Evolutionary conservation across 2,113 vertebrate genomes (phyloP), one percentile per base, ranked within the genome.

Genomic region (Arenaria interpres): DNA sequence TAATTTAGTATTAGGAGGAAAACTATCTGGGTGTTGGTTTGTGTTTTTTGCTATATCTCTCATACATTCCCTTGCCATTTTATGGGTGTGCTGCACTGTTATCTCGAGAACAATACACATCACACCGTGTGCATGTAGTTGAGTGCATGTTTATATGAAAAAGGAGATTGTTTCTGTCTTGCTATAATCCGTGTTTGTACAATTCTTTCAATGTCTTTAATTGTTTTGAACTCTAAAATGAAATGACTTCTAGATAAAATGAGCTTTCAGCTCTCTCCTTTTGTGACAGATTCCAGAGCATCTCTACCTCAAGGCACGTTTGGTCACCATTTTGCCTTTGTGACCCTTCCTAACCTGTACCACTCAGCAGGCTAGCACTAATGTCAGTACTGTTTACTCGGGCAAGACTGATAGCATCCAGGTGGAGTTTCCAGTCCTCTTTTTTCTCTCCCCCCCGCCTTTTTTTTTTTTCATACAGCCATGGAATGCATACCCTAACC

Each of bases 361-460:
- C 98, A 99, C 98, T 98, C 99, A 99, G 98, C 98, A 98, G 98
- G 99, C 98, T 96, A 98, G 98, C 97, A 98, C 99, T 98, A 98
- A 99, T 99, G 99, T 99, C 98, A 98, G 98, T 98, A 98, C 98
- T 99, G 99, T 99, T 99, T 99, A 99, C 98, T 98, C 99, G 97
- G 97, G 97, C 97, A 98, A 99, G 99, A 99, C 98, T 99, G 99
- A 99, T 99, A 98, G 98, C 99, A 97, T 99, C 99, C 99, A 99
- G 99, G 99, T 99, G 99, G 98, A 98, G 97, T 97, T 97, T 98
- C 96, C 97, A 97, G 96, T 97, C 96, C 88, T 91, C 48, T 88
- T 48, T 90, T 54, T 63, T 72, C 2, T 53, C 22, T 35, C 2
- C 2, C 3, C 3, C 2, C 10, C 4, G 10, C n/a, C 17, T 5